These are phyloP conservation scores for Neodiprion fabricii DNA, from an alignment of 1,140 invertebrate species.

Conservation along the genomic window DNA sequence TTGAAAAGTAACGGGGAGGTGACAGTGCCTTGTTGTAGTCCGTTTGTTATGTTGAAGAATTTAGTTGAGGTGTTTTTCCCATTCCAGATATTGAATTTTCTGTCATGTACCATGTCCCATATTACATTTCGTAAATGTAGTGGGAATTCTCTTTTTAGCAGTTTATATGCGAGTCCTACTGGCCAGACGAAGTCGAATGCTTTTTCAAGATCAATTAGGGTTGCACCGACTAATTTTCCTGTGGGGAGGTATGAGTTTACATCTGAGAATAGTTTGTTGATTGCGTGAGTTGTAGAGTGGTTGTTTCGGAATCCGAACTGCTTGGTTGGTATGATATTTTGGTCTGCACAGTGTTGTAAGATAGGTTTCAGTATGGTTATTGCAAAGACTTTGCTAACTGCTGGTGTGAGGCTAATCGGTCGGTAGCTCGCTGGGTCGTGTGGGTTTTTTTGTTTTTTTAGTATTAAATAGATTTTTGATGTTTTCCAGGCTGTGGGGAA, in stretches of 20 bases:
- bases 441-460: conserved; percentile 26
- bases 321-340: conserved; percentile 31
- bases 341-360: conserved; percentile 13
- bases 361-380: conserved; percentile 26
- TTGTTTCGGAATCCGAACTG: conserved; percentile 31
- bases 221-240: conserved; percentile 30
- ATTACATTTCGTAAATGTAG: conserved; percentile 21
- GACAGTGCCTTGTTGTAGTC: conserved; percentile 33
- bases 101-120: background rate
- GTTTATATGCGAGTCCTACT: conserved; percentile 35
- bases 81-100: background rate
- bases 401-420: conserved; percentile 47
- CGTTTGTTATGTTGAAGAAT: conserved; percentile 24
- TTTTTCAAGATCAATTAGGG: conserved; percentile 44
- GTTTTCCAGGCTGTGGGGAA: conserved; percentile 36
- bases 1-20: conserved; percentile 29
- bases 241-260: conserved; percentile 21
- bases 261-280: conserved; percentile 19
- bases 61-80: background rate
- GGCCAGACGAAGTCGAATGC: conserved; percentile 36
- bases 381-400: conserved; percentile 44
- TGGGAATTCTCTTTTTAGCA: conserved; percentile 28
- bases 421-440: conserved; percentile 33
- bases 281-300: conserved; percentile 29
- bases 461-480: conserved; percentile 23